Evolutionary conservation across 2,888 invertebrate genomes (phyloP).

Genomic region (Drosophila glabriapex): DNA sequence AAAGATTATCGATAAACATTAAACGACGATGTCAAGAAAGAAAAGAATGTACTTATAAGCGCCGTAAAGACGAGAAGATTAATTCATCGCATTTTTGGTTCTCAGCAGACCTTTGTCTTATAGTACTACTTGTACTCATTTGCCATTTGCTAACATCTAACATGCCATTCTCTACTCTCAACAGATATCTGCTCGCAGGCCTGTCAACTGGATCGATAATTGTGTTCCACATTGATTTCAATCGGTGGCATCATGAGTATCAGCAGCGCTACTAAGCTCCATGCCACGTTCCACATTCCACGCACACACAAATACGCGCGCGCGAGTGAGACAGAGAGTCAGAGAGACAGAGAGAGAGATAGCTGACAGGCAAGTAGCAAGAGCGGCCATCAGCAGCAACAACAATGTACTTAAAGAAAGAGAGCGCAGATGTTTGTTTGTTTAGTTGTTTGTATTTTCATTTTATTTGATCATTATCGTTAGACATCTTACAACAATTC

Average conservation of each 20-base stretch:
- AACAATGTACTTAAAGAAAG: background rate
- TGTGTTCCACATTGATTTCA: slow-evolving; percentile 99
- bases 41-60: background rate
- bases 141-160: background rate
- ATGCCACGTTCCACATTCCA: slow-evolving; percentile 10
- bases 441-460: slow-evolving; percentile 36
- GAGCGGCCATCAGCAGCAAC: background rate
- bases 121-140: background rate
- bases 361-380: slow-evolving; percentile 47
- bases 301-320: background rate
- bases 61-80: background rate
- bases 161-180: background rate
- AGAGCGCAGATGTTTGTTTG: slow-evolving; percentile 26
- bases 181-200: slow-evolving; percentile 97
- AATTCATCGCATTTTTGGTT: background rate
- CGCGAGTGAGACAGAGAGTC: background rate
- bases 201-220: slow-evolving; percentile 98
- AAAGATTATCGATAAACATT: background rate
- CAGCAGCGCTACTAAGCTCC: slow-evolving; percentile 93
- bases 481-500: slow-evolving; percentile 76
- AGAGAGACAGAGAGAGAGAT: background rate
- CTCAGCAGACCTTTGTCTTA: background rate
- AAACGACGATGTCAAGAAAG: background rate
- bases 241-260: slow-evolving; percentile 98
- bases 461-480: slow-evolving; percentile 44